Base-by-base conservation (phyloP, 2,888 invertebrate species). In the Ectemnius cavifrons region DNA sequence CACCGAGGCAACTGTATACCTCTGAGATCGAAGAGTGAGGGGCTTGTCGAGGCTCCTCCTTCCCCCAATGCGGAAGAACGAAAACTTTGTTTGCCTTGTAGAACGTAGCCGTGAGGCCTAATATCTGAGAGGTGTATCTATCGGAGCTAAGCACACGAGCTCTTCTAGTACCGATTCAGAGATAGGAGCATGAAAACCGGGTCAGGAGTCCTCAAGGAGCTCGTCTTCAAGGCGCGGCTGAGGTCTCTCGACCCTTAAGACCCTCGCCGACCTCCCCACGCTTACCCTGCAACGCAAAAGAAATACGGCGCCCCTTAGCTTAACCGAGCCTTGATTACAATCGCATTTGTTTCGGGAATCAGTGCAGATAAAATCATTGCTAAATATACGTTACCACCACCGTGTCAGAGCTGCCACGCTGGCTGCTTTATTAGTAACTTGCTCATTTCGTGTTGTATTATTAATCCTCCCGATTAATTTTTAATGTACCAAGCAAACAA, bases 181-280 rank as follows among this genome's bases (percentile, higher is more conserved):
- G 81, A 82, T 81, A 77, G 71, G 70, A 59, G 65, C 59, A 37
- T 49, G 46, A 64, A 61, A 83, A 83, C 63, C 78, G 73, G 83
- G 83, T 83, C 83, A 83, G 79, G 79, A 62, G 71, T 82, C 67
- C 77, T 83, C 80, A 71, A 81, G 74, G 63, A 71, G 60, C 37
- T 66, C 58, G 60, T 60, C 67, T 59, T 60, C 27, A 45, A 5
- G 63, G 57, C 52, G 65, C 46, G 67, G 72, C 66, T 67, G 72
- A 68, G 72, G 57, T 63, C 66, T 46, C 63, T 62, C 66, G 66
- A 73, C 66, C 66, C 61, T 49, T 57, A 49, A 62, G 13, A 66
- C 58, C 61, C 65, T 6, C 57, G n/a, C 47, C 20, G 11, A 20
- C 47, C 11, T 14, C 23, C 56, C 56, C 57, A 23, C 56, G 56